Base-by-base conservation (phyloP, 2,113 vertebrate genomes). In the Edolisoma coerulescens region DNA sequence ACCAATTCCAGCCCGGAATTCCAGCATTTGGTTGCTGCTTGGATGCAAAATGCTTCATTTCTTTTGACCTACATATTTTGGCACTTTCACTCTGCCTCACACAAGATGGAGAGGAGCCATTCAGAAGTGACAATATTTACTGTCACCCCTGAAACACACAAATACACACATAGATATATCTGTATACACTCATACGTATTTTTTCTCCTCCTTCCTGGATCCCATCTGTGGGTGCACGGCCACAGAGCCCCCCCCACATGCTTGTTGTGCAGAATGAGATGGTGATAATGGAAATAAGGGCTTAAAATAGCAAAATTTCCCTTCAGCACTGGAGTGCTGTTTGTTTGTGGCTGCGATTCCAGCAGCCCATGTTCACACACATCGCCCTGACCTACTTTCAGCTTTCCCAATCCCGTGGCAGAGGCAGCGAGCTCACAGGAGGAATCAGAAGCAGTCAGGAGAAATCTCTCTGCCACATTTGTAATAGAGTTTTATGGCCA, bases 331-430 rank as follows among this genome's bases (percentile, higher is more conserved):
- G 6, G 41, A 93, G 93, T 41, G 54, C 14, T 89, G 94, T 61
- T 81, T 80, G 75, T 90, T 76, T 90, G 89, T 87, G 35, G 91
- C 93, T 10, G 94, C 19, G 87, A 91, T 67, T 45, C 52, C 7
- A 86, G 85, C 93, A 87, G 79, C 79, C 89, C 47, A 3, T 41
- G 80, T 23, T 90, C 95, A 24, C 81, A 74, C 73, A 52, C 83
- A 45, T 16, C 2, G 22, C 53, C 3, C 23, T 97, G 96, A 97
- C 97, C 98, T 97, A 97, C 74, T 97, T 97, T 97, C 87, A 2
- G 32, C 84, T 82, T 24, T 32, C 27, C 67, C 75, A 96, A 89
- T 87, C 82, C 85, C 63, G 59, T 2, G 70, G 95, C 84, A 79
- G 28, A 94, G 70, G 79, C 52, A 6, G 78, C 14, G 70, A 88